phyloP scores from a whole-genome alignment of 2,888 invertebrate genomes.

The Agelastica alni region DNA sequence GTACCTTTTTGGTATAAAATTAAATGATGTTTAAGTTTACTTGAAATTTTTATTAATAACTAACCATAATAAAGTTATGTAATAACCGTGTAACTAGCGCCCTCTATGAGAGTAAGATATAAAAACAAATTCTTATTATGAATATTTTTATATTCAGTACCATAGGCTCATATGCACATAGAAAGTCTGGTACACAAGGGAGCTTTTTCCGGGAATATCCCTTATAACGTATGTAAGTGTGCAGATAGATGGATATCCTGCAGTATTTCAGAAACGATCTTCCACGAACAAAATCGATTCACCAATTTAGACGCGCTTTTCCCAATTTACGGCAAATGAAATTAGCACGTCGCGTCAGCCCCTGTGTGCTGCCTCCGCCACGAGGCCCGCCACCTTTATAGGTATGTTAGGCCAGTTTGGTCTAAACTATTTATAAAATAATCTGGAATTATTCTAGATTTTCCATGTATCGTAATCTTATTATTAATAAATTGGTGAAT shows the following conservation, averaged over 20 bases:
- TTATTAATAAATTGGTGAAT: too few species aligned
- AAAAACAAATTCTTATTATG: not conserved
- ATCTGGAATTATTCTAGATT: too few species aligned
- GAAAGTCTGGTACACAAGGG: not conserved
- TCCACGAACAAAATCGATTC: constrained; percentile 30
- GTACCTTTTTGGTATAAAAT: too few species aligned
- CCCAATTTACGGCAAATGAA: constrained; percentile 35
- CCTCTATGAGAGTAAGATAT: too few species aligned
- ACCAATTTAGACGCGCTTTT: constrained; percentile 34
- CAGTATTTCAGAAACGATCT: constrained; percentile 21
- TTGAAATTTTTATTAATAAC: too few species aligned
- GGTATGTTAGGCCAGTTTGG: not conserved
- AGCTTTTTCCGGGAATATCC: not conserved
- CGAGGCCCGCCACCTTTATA: constrained; percentile 7
- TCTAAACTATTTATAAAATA: too few species aligned
- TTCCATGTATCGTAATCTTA: too few species aligned
- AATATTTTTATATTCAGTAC: not conserved
- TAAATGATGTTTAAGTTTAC: too few species aligned
- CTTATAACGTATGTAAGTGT: constrained; percentile 11
- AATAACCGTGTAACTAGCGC: too few species aligned
- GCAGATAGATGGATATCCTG: constrained; percentile 16
- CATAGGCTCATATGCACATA: not conserved
- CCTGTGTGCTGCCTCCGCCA: constrained; percentile 14
- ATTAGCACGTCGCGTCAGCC: constrained; percentile 33
- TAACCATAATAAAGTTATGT: too few species aligned